phyloP scores from a whole-genome alignment of 2,113 vertebrate genomes.

The Triplophysa siluroides region DNA sequence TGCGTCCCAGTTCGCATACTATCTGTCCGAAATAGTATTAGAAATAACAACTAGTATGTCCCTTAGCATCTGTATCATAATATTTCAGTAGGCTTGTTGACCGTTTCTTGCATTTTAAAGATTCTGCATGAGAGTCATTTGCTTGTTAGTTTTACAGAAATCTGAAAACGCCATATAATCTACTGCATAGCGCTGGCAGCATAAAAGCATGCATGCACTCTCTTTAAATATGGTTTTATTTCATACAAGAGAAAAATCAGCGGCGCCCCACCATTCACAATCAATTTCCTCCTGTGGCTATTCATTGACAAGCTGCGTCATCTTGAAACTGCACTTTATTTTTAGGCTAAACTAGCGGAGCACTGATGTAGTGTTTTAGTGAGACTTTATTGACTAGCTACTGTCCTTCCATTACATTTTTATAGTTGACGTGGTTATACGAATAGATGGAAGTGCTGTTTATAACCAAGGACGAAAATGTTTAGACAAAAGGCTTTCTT shows the following conservation, averaged over 20 bases:
- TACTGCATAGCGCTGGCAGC: neutral
- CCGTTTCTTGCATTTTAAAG: neutral
- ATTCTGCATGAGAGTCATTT: neutral
- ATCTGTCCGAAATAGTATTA: too few species aligned
- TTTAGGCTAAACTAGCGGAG: neutral
- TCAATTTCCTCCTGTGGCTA: conserved; percentile 22
- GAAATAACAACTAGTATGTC: too few species aligned
- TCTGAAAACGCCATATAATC: neutral
- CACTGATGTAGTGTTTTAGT: conserved; percentile 20
- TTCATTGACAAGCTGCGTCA: conserved; percentile 33
- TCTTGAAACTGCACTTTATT: conserved; percentile 21
- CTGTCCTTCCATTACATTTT: conserved; percentile 17
- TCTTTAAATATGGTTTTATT: conserved; percentile 14
- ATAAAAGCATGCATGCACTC: neutral
- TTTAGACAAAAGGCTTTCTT: neutral
- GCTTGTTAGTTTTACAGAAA: neutral
- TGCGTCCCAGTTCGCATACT: too few species aligned
- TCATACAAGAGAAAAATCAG: conserved; percentile 15
- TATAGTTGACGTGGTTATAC: conserved; percentile 1
- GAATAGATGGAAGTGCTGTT: conserved; percentile 14
- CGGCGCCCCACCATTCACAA: conserved; percentile 14
- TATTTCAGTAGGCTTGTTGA: neutral
- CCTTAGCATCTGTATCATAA: neutral
- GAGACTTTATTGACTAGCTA: conserved; percentile 11
- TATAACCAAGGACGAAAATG: neutral